These are phyloP conservation scores for Tauraco hartlaubi DNA, from an alignment of 2,797 vertebrate species.

Conservation along the genomic window DNA sequence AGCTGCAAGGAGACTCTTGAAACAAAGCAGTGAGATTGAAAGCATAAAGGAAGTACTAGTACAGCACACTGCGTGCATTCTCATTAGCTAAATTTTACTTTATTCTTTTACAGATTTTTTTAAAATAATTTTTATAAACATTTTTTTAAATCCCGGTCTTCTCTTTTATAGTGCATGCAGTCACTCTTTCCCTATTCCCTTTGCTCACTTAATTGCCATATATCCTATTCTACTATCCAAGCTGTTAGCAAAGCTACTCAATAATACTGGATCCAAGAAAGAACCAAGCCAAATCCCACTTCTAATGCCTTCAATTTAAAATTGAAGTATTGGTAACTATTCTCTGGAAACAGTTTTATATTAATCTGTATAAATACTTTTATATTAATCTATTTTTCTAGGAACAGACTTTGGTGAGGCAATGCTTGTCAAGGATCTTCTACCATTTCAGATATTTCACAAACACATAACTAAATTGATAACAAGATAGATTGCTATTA, in stretches of 20 bases:
- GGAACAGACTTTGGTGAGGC: not conserved
- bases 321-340: not conserved
- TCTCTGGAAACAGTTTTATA: not conserved
- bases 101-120: not conserved
- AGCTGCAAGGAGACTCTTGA: not conserved
- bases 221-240: not conserved
- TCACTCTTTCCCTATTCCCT: not conserved
- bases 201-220: not conserved
- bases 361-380: not conserved
- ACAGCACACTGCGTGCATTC: not conserved
- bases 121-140: not conserved
- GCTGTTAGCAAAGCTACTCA: not conserved
- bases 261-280: not conserved
- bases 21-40: not conserved
- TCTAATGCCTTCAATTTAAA: not conserved
- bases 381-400: not conserved
- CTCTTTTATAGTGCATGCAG: not conserved
- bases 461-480: not conserved
- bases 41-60: not conserved
- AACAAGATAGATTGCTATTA: not conserved
- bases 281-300: not conserved
- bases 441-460: not conserved
- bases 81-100: not conserved
- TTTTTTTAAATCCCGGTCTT: not conserved
- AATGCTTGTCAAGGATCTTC: not conserved